Base-by-base conservation (phyloP, 2,888 invertebrate genomes). In the Notodonta dromedarius region DNA sequence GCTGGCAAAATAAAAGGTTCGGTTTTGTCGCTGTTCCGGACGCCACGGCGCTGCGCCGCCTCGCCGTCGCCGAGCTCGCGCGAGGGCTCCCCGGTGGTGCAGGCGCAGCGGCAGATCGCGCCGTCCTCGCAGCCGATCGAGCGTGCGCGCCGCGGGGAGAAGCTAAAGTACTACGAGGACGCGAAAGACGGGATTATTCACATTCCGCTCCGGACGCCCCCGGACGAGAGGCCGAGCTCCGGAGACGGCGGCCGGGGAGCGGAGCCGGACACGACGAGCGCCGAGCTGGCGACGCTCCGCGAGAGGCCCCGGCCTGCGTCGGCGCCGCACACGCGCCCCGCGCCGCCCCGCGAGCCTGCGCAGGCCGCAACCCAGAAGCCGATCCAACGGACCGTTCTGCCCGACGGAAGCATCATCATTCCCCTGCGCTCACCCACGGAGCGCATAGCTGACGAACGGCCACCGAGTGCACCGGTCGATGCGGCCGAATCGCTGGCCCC, bases 161-260 rank as follows among this genome's bases (percentile, higher is more conserved):
- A 85, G 55, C 87, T 91, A 52, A 94, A 94, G 67, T 95, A 95
- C 82, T 95, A 96, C 78, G 96, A 96, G 71, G 94, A 95, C 56
- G 93, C 95, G 0, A 88, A 94, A 50, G 95, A 95, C 73, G 96
- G 95, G 0, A 94, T 95, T 60, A 95, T 97, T 59, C 95, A 96
- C 69, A 96, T 97, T 74, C 96, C 96, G 0, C 83, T 97, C 62
- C 96, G 96, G 68, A 96, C 96, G n/a, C 96, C 96, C 5, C 96
- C 96, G 0, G 96, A 96, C 66, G 96, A 96, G 77, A 90, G 93
- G 57, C 92, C 94, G 52, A 76, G 70, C 11, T 66, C 79, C 4
- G 74, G 76, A n/a, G 63, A 61, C 7, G 42, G 65, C 35, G 73
- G 71, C 5, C 72, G 74, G 8, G 71, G 69, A n/a, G 67, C 77